Base-by-base conservation (phyloP, 2,113 vertebrate genomes). In the Corythoichthys intestinalis region DNA sequence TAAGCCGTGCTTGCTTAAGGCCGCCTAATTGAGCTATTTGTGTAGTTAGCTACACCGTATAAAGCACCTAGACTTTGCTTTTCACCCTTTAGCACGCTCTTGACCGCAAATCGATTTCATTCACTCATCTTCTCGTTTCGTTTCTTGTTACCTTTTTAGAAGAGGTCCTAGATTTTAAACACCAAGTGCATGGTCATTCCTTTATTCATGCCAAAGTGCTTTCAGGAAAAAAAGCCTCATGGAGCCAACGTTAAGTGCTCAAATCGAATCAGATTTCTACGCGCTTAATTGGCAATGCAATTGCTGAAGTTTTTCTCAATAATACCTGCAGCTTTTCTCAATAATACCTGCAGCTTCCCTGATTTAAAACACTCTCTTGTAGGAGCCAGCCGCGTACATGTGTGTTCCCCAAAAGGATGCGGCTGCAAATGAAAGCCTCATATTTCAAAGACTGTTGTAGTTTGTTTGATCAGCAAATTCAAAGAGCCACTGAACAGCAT, bases 1-100 rank as follows among this genome's bases (percentile, higher is more conserved):
- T 91, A 92, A 92, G 88, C 88, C 79, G 79, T 63, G 74, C 83
- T 88, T 84, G 82, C 77, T 88, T 88, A 82, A 92, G 87, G 85
- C 87, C 82, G 44, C 70, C 74, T 92, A 91, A 92, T 91, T 88
- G 86, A 80, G 83, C 87, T 92, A 92, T 92, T 91, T 91, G 71
- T 86, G 90, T 79, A 74, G 72, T 77, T 60, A 66, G 73, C 73
- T 76, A 82, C 80, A 78, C 81, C 74, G 72, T 74, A 72, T 58
- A 74, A 81, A 66, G 69, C 78, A 77, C 80, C 85, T 87, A 86
- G 81, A 85, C 80, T 83, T 88, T 84, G 74, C 74, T 67, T 78
- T 82, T 78, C 77, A 69, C 68, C 68, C 70, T 15, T 70, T 63
- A 65, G 65, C 75, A 37, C 46, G 79, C 57, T 60, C 37, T 41